Conservation (phyloP, 2,888 invertebrate genomes). For the Megalurothrips usitatus region DNA sequence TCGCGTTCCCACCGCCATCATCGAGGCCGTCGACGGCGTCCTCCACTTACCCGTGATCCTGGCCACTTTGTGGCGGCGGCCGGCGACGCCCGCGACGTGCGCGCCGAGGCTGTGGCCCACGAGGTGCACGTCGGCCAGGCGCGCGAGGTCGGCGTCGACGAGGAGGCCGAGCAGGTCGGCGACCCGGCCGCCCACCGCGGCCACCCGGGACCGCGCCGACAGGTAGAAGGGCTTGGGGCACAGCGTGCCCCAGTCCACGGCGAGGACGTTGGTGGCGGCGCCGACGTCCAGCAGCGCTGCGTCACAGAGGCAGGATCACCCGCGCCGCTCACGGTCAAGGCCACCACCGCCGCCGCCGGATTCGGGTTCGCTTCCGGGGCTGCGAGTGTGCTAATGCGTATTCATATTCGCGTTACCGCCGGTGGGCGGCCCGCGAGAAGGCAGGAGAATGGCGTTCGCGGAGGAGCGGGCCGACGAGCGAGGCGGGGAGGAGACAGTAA, state of each 20-base stretch:
- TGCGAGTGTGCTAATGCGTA: too few species aligned
- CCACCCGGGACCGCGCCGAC: conserved; percentile 44
- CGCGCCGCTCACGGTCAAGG: too few species aligned
- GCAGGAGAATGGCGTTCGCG: too few species aligned
- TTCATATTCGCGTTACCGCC: too few species aligned
- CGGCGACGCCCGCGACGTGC: conserved; percentile 48
- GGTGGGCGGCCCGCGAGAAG: too few species aligned
- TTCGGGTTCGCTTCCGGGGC: too few species aligned
- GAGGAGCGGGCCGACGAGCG: too few species aligned
- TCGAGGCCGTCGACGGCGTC: not conserved
- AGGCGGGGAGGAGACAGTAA: too few species aligned
- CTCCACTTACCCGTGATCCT: conserved; percentile 42
- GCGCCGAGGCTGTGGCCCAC: conserved; percentile 51
- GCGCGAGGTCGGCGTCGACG: conserved; percentile 40
- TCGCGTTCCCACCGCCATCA: too few species aligned
- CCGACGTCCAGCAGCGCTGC: conserved; percentile 36
- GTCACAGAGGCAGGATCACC: too few species aligned
- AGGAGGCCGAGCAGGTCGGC: conserved; percentile 46
- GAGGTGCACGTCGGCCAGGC: conserved; percentile 46
- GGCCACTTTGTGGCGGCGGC: conserved; percentile 41
- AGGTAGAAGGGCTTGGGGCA: conserved; percentile 46
- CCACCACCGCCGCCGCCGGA: too few species aligned
- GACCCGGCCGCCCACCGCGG: conserved; percentile 43
- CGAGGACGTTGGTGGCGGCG: conserved; percentile 46
- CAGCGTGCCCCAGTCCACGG: conserved; percentile 48